A percentile compares a stretch with the other conserved stretches of the same genome.
Conservation (phyloP, 2,797 vertebrate species). For the Intellagama lesueurii region DNA sequence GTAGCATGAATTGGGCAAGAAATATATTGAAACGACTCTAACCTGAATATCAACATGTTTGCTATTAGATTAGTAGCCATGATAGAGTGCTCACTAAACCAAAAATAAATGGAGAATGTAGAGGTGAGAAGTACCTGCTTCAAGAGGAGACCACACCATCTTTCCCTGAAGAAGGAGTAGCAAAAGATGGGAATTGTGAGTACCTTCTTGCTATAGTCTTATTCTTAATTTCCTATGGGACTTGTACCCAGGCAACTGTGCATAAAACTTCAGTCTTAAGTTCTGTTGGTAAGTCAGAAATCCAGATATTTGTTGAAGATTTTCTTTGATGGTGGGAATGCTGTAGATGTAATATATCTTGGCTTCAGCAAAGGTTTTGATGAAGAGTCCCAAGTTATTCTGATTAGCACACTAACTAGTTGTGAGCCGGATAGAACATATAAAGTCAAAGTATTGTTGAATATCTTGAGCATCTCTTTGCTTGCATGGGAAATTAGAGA, state of each 20-base stretch:
- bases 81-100: conserved; percentile 76
- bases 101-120: conserved; percentile 66
- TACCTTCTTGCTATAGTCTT: conserved; percentile 22
- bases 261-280: not conserved
- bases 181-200: conserved; percentile 84
- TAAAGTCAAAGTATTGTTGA: too few species aligned
- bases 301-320: not conserved
- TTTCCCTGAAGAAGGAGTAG: conserved; percentile 80
- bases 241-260: not conserved
- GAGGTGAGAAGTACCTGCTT: conserved; percentile 73
- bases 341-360: too few species aligned
- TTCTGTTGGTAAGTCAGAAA: not conserved
- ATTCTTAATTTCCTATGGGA: conserved; percentile 4
- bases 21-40: not conserved
- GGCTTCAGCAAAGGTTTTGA: too few species aligned
- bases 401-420: too few species aligned
- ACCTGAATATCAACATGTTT: not conserved
- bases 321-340: not conserved
- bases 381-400: too few species aligned
- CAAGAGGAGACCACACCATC: conserved; percentile 73
- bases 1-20: not conserved
- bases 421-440: too few species aligned
- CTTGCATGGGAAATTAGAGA: too few species aligned
- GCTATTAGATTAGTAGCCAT: conserved; percentile 79
- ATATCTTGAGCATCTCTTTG: too few species aligned